Percentiles rank a stretch among this genome's conserved stretches.
These are phyloP conservation scores for Trachelipus rathkii DNA, from an alignment of 1,140 invertebrate genomes.

Conservation along the genomic window DNA sequence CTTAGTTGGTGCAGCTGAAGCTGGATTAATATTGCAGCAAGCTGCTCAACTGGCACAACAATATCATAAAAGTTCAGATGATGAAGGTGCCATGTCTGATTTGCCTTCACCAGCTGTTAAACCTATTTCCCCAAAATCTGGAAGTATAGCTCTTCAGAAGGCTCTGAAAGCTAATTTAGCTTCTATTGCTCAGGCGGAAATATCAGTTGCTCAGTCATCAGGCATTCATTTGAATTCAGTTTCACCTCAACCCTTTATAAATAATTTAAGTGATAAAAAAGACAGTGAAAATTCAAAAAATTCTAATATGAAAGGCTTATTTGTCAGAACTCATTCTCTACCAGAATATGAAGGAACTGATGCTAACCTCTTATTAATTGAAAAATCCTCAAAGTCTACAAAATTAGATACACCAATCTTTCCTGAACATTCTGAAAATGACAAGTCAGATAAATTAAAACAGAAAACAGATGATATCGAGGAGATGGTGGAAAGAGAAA, in stretches of 20 bases:
- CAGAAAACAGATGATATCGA: not conserved
- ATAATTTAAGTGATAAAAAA: too few relatives aligned
- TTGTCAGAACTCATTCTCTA: too few relatives aligned
- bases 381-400: too few relatives aligned
- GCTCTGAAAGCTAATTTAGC: not conserved
- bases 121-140: conserved; percentile 30
- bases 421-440: not conserved
- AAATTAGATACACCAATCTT: too few relatives aligned
- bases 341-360: too few relatives aligned
- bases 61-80: conserved; percentile 37
- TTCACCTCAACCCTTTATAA: not conserved
- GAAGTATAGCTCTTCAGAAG: conserved; percentile 5
- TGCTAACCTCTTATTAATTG: too few relatives aligned
- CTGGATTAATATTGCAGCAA: conserved; percentile 42
- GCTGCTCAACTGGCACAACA: conserved; percentile 44
- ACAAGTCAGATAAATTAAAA: not conserved
- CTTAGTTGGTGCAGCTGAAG: conserved; percentile 43
- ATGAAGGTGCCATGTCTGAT: conserved; percentile 25
- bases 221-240: not conserved
- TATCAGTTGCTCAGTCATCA: conserved; percentile 6
- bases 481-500: not conserved
- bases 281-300: too few relatives aligned
- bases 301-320: too few relatives aligned
- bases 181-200: conserved; percentile 1
- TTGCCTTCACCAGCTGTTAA: conserved; percentile 35